Conservation (phyloP, 2,113 vertebrate species). For the Numida meleagris region DNA sequence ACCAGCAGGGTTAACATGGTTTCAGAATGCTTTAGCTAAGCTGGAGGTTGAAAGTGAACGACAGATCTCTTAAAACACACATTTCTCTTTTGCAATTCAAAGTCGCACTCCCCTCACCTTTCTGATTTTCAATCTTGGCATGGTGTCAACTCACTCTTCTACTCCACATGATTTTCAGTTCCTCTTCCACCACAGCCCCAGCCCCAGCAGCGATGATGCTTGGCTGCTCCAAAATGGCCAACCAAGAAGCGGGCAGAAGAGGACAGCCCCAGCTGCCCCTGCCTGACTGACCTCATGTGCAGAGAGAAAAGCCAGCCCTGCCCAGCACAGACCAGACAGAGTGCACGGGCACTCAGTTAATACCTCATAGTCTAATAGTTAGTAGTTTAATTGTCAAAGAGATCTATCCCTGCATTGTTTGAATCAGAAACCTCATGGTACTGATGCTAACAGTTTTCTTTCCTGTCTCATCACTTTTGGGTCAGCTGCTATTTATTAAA, state of each 20-base stretch:
- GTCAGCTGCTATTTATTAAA: neutral
- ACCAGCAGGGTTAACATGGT: neutral
- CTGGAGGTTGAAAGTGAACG: neutral
- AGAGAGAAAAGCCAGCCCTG: too few relatives aligned
- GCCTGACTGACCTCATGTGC: neutral
- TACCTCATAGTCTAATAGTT: too few relatives aligned
- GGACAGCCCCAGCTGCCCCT: neutral
- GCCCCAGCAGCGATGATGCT: neutral
- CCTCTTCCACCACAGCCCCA: neutral
- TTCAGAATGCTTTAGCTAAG: neutral
- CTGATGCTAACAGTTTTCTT: neutral
- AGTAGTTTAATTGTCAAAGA: too few relatives aligned
- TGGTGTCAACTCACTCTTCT: neutral
- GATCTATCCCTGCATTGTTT: too few relatives aligned
- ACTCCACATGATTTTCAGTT: neutral
- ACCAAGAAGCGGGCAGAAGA: neutral
- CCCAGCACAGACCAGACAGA: too few relatives aligned
- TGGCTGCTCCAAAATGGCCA: neutral
- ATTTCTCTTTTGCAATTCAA: neutral
- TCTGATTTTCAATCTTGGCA: neutral
- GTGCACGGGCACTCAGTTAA: too few relatives aligned
- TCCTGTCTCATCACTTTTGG: neutral
- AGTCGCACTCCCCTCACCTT: neutral
- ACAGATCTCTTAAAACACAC: neutral
- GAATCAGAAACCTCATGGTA: neutral